Evolutionary conservation across 2,113 vertebrate species (phyloP).

Genomic region (Stercorarius parasiticus): DNA sequence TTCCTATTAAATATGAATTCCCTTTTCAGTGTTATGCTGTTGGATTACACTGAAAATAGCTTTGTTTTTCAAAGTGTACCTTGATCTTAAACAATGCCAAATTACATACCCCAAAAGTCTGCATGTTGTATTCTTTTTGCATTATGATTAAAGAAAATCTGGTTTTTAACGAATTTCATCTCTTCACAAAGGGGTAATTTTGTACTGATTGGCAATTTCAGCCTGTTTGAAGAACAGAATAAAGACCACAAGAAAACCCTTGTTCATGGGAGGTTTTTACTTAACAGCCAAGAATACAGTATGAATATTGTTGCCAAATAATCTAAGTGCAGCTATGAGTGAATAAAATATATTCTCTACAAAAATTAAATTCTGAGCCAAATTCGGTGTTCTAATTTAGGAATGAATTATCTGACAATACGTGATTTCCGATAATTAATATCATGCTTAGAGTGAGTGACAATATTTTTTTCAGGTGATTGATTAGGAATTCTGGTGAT

Average conservation of each 20-base stretch:
- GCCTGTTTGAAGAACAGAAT: background rate
- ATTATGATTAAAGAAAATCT: background rate
- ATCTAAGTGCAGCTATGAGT: background rate
- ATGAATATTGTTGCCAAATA: background rate
- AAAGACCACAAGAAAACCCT: fast-evolving
- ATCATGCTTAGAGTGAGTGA: background rate
- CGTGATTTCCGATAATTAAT: background rate
- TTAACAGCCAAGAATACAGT: background rate
- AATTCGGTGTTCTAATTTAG: background rate
- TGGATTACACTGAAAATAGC: background rate
- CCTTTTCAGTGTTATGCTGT: background rate
- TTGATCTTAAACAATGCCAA: background rate
- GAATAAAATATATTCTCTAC: background rate
- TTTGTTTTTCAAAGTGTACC: background rate
- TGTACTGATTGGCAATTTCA: background rate
- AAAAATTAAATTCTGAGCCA: background rate
- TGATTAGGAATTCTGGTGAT: background rate
- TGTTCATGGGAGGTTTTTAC: background rate
- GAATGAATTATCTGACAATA: background rate
- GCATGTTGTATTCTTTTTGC: background rate
- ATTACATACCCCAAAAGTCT: background rate
- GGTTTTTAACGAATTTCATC: background rate
- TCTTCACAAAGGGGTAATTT: background rate
- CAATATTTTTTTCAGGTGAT: background rate
- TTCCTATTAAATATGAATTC: background rate